Evolutionary conservation across 2,888 invertebrate genomes (phyloP).

Genomic region (Drosophila algonquin): DNA sequence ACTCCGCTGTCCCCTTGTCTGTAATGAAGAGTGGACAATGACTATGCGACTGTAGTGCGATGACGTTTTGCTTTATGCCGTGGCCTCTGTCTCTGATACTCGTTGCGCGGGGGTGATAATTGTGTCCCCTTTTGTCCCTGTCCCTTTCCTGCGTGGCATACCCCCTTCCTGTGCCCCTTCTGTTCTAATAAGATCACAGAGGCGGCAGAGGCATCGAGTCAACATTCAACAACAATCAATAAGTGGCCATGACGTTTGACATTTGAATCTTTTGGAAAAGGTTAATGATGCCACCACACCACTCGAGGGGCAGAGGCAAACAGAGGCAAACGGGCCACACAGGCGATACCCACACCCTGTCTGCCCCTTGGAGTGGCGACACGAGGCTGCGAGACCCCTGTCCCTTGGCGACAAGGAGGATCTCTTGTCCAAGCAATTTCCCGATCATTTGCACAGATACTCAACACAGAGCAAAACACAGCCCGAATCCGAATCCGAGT

Average conservation of each 20-base stretch:
- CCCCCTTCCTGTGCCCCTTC: constrained; percentile 52
- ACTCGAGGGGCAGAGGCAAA: constrained; percentile 37
- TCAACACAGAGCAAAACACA: neutral
- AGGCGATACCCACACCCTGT: constrained; percentile 35
- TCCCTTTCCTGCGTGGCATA: constrained; percentile 37
- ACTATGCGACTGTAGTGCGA: constrained; percentile 63
- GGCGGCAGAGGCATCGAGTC: constrained; percentile 42
- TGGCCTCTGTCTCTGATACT: neutral
- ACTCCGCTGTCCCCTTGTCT: neutral
- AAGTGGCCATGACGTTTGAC: constrained; percentile 35
- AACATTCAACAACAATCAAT: constrained; percentile 49
- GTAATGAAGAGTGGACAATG: constrained; percentile 58
- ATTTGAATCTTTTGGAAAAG: constrained; percentile 46
- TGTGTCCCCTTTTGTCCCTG: constrained; percentile 51
- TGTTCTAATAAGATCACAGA: constrained; percentile 67
- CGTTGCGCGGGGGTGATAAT: constrained; percentile 66
- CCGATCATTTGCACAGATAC: constrained; percentile 36
- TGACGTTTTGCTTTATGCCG: constrained; percentile 66
- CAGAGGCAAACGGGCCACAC: constrained; percentile 57
- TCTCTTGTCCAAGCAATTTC: constrained; percentile 23
- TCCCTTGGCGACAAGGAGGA: constrained; percentile 4
- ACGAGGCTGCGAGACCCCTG: neutral
- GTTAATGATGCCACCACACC: constrained; percentile 71
- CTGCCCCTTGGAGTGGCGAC: constrained; percentile 14
- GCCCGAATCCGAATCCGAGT: constrained; percentile 1